Evolutionary conservation across 2,888 invertebrate genomes (phyloP).

Genomic region (Lordiphosa andalusiaca): DNA sequence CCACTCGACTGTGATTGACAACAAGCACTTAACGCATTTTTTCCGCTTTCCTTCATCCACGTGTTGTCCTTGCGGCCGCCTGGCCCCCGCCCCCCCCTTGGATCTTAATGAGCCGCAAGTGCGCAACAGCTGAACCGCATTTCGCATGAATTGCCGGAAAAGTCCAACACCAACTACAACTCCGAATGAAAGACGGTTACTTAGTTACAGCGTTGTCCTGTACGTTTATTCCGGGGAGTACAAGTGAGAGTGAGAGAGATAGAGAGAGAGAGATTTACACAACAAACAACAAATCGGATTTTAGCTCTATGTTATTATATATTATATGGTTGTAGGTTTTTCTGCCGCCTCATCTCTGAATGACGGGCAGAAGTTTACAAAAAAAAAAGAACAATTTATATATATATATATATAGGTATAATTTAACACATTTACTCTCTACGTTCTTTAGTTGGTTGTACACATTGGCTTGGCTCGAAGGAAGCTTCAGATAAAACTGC

Average conservation of each 20-base stretch:
- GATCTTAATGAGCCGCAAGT: conserved; percentile 60
- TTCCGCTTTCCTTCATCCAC: conserved; percentile 12
- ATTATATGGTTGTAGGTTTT: conserved; percentile 35
- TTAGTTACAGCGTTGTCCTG: conserved; percentile 35
- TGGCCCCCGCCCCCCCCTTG: too few relatives aligned
- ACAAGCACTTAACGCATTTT: conserved; percentile 63
- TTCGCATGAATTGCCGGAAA: conserved; percentile 14
- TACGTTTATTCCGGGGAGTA: conserved; percentile 13
- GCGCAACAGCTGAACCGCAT: conserved; percentile 59
- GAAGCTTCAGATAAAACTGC: conserved; percentile 17
- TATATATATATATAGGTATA: neutral
- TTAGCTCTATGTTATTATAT: conserved; percentile 39
- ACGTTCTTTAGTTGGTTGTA: conserved; percentile 12
- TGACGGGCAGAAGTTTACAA: conserved; percentile 24
- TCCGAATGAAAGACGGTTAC: conserved; percentile 17
- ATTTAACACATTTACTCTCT: conserved; percentile 3
- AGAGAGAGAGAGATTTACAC: conserved; percentile 10
- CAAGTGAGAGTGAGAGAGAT: too few relatives aligned
- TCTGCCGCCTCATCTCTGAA: conserved; percentile 35
- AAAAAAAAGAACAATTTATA: neutral
- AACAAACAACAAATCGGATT: conserved; percentile 40
- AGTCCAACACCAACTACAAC: neutral
- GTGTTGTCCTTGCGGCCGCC: conserved; percentile 19
- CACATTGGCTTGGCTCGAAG: conserved; percentile 13
- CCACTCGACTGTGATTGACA: conserved; percentile 57